These are phyloP conservation scores for Tinea trinotella DNA, from an alignment of 2,888 invertebrate genomes.

Conservation along the genomic window DNA sequence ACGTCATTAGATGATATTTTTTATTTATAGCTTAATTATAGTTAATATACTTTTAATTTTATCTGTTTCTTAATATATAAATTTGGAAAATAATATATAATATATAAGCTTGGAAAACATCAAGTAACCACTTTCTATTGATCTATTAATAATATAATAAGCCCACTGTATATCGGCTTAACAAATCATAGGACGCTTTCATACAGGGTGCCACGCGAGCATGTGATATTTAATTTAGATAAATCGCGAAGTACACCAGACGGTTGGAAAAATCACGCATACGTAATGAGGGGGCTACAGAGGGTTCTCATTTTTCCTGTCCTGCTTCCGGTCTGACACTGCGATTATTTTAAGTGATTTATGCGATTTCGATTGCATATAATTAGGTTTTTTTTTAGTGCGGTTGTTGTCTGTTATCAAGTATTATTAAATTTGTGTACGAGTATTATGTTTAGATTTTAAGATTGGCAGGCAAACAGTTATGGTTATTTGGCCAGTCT, in stretches of 20 bases:
- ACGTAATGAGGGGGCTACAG: slow-evolving; percentile 34
- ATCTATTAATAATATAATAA: background rate
- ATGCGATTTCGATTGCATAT: slow-evolving; percentile 52
- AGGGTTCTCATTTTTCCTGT: slow-evolving; percentile 53
- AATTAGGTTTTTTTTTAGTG: background rate
- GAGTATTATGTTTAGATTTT: too few relatives aligned
- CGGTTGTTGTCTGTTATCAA: background rate
- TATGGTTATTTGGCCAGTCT: too few relatives aligned
- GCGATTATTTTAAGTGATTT: slow-evolving; percentile 47
- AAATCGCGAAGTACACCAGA: slow-evolving; percentile 63
- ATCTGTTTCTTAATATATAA: too few relatives aligned
- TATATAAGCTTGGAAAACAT: too few relatives aligned
- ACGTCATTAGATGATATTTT: too few relatives aligned
- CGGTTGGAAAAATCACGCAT: slow-evolving; percentile 65
- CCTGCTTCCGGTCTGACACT: slow-evolving; percentile 53
- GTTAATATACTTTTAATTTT: too few relatives aligned
- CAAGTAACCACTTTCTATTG: background rate
- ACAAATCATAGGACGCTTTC: slow-evolving; percentile 39
- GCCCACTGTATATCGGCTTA: slow-evolving; percentile 37
- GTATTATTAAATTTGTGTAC: too few relatives aligned
- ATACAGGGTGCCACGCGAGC: slow-evolving; percentile 47
- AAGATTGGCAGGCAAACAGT: too few relatives aligned
- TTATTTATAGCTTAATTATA: too few relatives aligned
- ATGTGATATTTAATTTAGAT: slow-evolving; percentile 71
- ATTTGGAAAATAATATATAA: too few relatives aligned